Base-by-base conservation (phyloP, 2,888 invertebrate genomes). In the Erebia epiphron region DNA sequence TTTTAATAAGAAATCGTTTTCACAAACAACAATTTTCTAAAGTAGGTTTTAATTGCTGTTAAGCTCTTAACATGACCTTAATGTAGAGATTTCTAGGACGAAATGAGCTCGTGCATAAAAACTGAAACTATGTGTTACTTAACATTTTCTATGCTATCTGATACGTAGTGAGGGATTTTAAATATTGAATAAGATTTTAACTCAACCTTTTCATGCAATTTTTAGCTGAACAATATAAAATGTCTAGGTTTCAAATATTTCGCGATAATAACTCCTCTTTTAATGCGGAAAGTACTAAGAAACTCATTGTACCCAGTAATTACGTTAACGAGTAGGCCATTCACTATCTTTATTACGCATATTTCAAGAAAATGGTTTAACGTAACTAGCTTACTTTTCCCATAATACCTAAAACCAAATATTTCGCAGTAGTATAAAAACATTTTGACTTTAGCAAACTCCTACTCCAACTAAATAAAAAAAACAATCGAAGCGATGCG, bases 401-500 rank as follows among this genome's bases (percentile, higher is more conserved):
- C 61, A 49, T 62, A 62, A 62, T 43, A 62, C 46, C 61, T 46
- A 49, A 62, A 49, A 46, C 46, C 61, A 62, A 57, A 68, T 57
- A 52, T 63, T 63, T 13, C 26, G 21, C 13, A 16, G 11, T 35
- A 63, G 11, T 5, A 16, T 43, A 60, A 74, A 68, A 75, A 69
- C 68, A 72, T 74, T 75, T 75, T 76, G 75, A 75, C 73, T 57
- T 69, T 62, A 61, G 66, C 70, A 72, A 71, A 68, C 69, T 68
- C 60, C 65, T 67, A 71, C 52, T 26, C 11, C 18, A 41, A 52
- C 35, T n/a, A 50, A 61, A 70, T 71, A 50, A 41, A 72, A 74
- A 76, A 79, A 77, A 79, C 78, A 78, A 79, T 78, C 74, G 70
- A 73, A 26, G 67, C 67, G 69, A 72, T 73, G 74, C 70, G 72